phyloP scores from a whole-genome alignment of 2,797 vertebrate species.

The Picus viridis region DNA sequence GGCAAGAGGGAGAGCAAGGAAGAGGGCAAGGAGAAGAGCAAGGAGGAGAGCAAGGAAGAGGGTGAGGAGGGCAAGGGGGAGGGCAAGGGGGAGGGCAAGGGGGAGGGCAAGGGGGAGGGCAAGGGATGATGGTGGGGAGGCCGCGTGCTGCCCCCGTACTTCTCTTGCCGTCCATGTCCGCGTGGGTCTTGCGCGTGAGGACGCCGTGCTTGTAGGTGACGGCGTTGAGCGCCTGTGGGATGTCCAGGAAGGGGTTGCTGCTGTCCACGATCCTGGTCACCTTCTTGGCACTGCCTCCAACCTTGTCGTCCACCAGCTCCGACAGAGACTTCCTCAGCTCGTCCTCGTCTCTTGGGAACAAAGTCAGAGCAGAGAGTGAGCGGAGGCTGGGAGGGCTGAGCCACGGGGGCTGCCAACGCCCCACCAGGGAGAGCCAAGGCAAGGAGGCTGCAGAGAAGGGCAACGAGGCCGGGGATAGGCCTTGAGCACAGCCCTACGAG shows the following conservation, averaged over 20 bases:
- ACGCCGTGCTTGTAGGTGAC: conserved; percentile 96
- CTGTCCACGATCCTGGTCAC: conserved; percentile 93
- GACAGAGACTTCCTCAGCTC: conserved; percentile 96
- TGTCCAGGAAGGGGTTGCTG: conserved; percentile 95
- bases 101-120: background rate
- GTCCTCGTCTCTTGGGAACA: conserved; percentile 89
- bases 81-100: background rate
- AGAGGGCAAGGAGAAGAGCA: too few species aligned
- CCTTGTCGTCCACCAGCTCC: conserved; percentile 95
- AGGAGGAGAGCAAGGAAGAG: too few species aligned
- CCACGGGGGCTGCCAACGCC: background rate
- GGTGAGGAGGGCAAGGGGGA: too few species aligned
- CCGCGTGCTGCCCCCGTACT: conserved; percentile 79
- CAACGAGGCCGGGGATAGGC: too few species aligned
- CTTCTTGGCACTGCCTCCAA: conserved; percentile 90
- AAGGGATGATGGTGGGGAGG: background rate
- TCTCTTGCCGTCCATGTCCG: conserved; percentile 97
- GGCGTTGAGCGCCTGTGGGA: conserved; percentile 91
- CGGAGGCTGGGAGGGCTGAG: background rate
- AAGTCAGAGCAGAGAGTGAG: conserved; percentile 34
- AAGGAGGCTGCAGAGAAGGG: background rate
- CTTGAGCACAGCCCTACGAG: too few species aligned
- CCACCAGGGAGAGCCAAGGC: too few species aligned
- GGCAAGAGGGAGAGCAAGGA: background rate
- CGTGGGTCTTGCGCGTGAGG: conserved; percentile 93